These are phyloP conservation scores for Regulus satrapa DNA, from an alignment of 2,113 vertebrate species.

Conservation along the genomic window DNA sequence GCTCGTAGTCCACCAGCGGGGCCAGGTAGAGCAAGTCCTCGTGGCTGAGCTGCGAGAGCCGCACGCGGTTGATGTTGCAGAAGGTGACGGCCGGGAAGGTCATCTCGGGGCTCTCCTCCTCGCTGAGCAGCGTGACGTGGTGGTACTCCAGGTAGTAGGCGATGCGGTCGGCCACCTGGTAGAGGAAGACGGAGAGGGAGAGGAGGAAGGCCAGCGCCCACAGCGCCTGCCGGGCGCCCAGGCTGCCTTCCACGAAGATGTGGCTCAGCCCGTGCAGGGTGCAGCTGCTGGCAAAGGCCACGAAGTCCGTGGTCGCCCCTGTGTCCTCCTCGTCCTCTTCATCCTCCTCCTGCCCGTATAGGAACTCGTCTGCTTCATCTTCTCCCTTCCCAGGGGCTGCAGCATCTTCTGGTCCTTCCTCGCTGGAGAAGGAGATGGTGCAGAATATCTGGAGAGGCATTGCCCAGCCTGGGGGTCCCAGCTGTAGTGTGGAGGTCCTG, in stretches of 20 bases:
- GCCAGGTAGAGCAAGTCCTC: conserved; percentile 88
- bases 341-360: conserved; percentile 47
- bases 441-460: conserved; percentile 96
- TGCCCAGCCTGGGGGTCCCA: not conserved
- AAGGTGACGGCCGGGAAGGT: conserved; percentile 89
- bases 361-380: not conserved
- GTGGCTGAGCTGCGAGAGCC: conserved; percentile 87
- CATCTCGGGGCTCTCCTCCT: conserved; percentile 77
- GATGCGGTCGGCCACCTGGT: conserved; percentile 87
- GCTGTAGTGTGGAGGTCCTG: not conserved
- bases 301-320: conserved; percentile 59
- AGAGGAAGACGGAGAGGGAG: conserved; percentile 85
- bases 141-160: conserved; percentile 86
- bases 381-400: not conserved
- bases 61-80: conserved; percentile 89
- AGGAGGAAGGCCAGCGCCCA: conserved; percentile 85
- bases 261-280: conserved; percentile 90
- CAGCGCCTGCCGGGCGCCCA: conserved; percentile 79
- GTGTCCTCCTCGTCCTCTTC: conserved; percentile 34
- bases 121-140: conserved; percentile 86
- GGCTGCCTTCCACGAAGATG: conserved; percentile 83
- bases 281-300: conserved; percentile 84
- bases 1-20: conserved; percentile 84
- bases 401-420: conserved; percentile 66
- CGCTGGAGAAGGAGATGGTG: conserved; percentile 88